phyloP scores from a whole-genome alignment of 2,113 vertebrate species.

The Sphyrna mokarran region DNA sequence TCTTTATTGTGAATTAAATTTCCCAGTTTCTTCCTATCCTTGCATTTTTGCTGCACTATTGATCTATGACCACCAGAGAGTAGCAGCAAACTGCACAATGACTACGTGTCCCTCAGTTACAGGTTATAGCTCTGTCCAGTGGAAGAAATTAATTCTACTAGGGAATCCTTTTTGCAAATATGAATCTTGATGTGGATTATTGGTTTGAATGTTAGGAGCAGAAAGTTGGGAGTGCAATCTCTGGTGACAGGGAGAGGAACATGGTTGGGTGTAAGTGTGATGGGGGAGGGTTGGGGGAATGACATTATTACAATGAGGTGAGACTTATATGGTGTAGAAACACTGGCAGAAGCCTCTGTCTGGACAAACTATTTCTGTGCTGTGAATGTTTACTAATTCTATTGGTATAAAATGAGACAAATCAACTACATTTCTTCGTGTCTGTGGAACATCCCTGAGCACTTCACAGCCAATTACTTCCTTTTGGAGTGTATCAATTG shows the following conservation, averaged over 20 bases:
- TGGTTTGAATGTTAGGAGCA: not conserved
- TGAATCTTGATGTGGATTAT: not conserved
- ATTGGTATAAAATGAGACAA: not conserved
- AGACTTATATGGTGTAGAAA: not conserved
- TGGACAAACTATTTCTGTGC: not conserved
- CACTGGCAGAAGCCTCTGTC: not conserved
- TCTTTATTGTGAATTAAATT: not conserved
- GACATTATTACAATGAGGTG: not conserved
- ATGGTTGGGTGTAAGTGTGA: not conserved
- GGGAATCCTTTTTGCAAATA: not conserved
- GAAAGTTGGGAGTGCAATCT: not conserved
- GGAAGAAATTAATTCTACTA: not conserved
- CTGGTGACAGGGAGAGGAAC: not conserved
- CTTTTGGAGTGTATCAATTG: not conserved
- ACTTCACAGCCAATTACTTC: not conserved
- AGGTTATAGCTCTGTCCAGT: not conserved
- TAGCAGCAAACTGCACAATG: not conserved
- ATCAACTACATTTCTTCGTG: not conserved
- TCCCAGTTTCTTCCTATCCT: not conserved
- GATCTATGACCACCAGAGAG: conserved; percentile 7
- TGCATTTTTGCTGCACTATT: conserved; percentile 1
- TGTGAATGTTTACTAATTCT: not conserved
- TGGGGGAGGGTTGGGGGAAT: not conserved
- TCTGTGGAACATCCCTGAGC: not conserved
- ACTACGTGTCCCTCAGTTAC: not conserved